phyloP scores from a whole-genome alignment of 2,113 vertebrate species.

The Crotalus helleri region DNA sequence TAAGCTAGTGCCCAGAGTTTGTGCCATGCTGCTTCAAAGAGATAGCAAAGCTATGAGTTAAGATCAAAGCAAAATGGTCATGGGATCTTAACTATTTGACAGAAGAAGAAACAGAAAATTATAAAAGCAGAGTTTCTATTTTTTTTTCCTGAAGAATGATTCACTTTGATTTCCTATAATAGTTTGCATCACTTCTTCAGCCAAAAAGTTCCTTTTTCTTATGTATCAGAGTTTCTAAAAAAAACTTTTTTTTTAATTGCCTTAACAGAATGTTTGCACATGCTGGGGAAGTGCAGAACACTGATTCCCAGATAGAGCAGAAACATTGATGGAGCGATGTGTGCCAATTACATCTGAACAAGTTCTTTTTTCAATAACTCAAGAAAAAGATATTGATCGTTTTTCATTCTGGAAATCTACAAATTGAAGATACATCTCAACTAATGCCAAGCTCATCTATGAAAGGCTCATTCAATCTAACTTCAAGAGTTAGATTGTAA shows the following conservation, averaged over 20 bases:
- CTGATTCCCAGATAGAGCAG: background rate
- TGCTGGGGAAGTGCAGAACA: background rate
- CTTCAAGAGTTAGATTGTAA: background rate
- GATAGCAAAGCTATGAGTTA: conserved; percentile 55
- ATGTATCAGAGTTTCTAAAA: conserved; percentile 6
- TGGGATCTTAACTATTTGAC: conserved; percentile 53
- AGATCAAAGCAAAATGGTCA: conserved; percentile 62
- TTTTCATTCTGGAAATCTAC: background rate
- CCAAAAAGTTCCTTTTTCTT: conserved; percentile 33
- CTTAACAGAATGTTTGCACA: background rate
- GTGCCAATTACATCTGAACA: background rate
- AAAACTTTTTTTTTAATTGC: background rate
- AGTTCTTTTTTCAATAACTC: background rate
- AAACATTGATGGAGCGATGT: background rate
- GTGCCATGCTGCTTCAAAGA: conserved; percentile 60
- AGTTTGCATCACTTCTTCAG: conserved; percentile 41
- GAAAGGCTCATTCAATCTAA: background rate
- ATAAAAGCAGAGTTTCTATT: conserved; percentile 34
- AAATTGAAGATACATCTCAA: background rate
- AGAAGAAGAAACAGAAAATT: conserved; percentile 41
- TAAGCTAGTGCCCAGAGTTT: conserved; percentile 60
- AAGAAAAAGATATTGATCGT: background rate
- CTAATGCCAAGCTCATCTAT: background rate
- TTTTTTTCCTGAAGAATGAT: conserved; percentile 17
- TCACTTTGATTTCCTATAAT: conserved; percentile 51